phyloP scores from a whole-genome alignment of 2,797 vertebrate species.

The Peromyscus aztecus region DNA sequence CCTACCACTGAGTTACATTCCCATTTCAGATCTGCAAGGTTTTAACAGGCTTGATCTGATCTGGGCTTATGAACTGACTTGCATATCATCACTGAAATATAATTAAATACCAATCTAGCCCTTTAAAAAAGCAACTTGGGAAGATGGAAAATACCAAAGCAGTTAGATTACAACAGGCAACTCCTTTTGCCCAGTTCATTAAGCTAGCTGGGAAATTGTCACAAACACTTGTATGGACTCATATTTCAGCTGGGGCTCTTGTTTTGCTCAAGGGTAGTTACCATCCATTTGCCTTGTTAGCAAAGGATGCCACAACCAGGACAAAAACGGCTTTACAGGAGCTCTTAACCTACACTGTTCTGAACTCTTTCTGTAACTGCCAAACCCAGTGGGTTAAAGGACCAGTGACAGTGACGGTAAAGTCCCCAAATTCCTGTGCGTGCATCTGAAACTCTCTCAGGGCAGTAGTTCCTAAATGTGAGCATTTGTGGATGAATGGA shows the following conservation, averaged over 20 bases:
- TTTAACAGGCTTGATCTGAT: not conserved
- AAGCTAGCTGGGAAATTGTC: not conserved
- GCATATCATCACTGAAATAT: not conserved
- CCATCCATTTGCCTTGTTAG: conserved; percentile 44
- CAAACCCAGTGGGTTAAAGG: not conserved
- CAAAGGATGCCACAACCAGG: conserved; percentile 42
- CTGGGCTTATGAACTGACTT: conserved; percentile 34
- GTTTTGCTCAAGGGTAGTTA: conserved; percentile 18
- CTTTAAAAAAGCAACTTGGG: conserved; percentile 25
- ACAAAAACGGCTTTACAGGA: not conserved
- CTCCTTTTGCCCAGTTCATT: not conserved
- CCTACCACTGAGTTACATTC: no score
- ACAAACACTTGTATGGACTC: conserved; percentile 4
- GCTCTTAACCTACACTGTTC: conserved; percentile 9
- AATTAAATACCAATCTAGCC: conserved; percentile 5
- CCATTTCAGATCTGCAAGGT: not conserved
- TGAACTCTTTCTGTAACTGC: conserved; percentile 3
- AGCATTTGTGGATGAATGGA: not conserved
- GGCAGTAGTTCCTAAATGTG: not conserved
- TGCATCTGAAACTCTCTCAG: no score
- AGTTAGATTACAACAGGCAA: conserved; percentile 22
- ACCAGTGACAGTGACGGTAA: not conserved
- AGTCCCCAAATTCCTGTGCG: no score
- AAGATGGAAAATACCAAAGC: conserved; percentile 12
- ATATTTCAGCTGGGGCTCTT: not conserved